Evolutionary conservation across 1,140 invertebrate species (phyloP).

Genomic region (Augochlora pura): DNA sequence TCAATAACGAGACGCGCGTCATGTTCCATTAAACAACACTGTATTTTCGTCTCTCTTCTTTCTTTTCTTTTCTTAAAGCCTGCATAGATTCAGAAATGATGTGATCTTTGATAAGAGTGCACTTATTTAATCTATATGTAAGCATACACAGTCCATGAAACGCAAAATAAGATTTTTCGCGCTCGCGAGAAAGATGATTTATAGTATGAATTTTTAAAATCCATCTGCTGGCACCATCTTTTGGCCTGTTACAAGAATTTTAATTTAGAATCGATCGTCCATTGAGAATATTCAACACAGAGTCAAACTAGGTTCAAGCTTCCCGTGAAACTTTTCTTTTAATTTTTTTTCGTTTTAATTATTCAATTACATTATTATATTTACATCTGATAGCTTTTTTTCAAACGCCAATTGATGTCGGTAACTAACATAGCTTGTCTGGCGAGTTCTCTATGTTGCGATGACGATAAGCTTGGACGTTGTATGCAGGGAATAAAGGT

Average conservation of each 20-base stretch:
- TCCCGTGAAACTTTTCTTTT: conserved; percentile 9
- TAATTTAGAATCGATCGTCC: conserved; percentile 14
- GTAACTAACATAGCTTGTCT: conserved; percentile 2
- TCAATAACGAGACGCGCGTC: conserved; percentile 51
- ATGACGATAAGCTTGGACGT: conserved; percentile 49
- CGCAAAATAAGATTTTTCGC: conserved; percentile 13
- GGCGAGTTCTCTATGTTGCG: background rate
- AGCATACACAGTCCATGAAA: conserved; percentile 59
- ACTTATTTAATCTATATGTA: conserved; percentile 59
- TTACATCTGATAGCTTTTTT: background rate
- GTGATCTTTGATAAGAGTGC: conserved; percentile 59
- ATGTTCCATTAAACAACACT: conserved; percentile 61
- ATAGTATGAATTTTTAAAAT: conserved; percentile 11
- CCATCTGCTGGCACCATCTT: background rate
- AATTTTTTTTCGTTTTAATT: background rate
- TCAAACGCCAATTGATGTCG: background rate
- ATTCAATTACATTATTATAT: background rate
- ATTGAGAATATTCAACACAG: conserved; percentile 11
- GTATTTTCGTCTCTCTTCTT: conserved; percentile 50
- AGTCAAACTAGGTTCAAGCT: conserved; percentile 63
- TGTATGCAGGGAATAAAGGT: conserved; percentile 57
- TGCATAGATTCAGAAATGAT: conserved; percentile 60
- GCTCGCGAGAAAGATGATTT: conserved; percentile 1
- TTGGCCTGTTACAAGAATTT: background rate
- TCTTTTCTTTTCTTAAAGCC: conserved; percentile 18